phyloP scores from a whole-genome alignment of 2,113 vertebrate genomes.

The Bufo gargarizans region DNA sequence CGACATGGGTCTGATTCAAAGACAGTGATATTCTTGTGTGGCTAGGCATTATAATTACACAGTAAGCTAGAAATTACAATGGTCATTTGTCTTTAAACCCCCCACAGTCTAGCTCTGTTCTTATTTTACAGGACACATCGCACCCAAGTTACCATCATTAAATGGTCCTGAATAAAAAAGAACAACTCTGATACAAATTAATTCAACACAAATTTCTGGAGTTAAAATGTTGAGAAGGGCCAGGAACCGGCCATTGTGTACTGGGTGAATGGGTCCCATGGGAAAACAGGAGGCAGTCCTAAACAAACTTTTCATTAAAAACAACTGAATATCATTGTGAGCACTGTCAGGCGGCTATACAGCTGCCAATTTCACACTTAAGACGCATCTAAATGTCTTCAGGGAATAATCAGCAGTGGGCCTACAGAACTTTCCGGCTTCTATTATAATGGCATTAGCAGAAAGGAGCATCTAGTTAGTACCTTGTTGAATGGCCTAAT shows the following conservation, averaged over 20 bases:
- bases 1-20: too few relatives aligned
- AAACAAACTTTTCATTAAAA: background rate
- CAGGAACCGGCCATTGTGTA: background rate
- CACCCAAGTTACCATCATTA: background rate
- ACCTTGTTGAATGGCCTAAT: slow-evolving; percentile 15
- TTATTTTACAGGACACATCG: background rate
- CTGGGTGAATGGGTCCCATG: background rate
- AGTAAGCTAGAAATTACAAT: background rate
- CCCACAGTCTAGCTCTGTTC: background rate
- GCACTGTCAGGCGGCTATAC: background rate
- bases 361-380: background rate
- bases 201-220: background rate
- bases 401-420: slow-evolving; percentile 22
- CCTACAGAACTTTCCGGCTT: background rate
- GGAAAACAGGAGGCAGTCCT: background rate
- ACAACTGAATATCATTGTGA: background rate
- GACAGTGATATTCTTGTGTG: too few relatives aligned
- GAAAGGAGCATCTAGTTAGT: slow-evolving; percentile 10
- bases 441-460: background rate
- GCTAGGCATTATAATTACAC: background rate
- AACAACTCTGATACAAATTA: background rate
- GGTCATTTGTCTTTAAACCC: background rate
- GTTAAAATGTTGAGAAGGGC: background rate
- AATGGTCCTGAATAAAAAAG: background rate
- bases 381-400: background rate